Evolutionary conservation across 2,797 vertebrate species (phyloP).

Genomic region (Cuniculus paca): DNA sequence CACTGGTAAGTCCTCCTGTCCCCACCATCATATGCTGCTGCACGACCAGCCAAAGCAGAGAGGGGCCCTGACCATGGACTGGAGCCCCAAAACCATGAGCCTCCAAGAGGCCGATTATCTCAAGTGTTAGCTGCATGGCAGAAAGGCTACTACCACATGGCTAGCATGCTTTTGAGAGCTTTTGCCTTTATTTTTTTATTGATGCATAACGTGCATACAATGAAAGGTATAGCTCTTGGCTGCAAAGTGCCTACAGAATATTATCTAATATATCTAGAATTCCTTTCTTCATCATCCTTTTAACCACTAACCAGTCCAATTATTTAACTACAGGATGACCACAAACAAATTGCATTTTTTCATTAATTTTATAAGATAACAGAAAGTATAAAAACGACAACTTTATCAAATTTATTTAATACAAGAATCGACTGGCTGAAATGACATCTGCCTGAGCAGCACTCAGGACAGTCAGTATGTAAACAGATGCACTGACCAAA

Average conservation of each 20-base stretch:
- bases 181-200: neutral
- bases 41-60: neutral
- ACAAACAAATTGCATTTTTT: neutral
- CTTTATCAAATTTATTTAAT: neutral
- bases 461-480: neutral
- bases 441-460: neutral
- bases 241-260: neutral
- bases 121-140: neutral
- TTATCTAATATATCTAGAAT: neutral
- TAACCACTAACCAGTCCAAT: neutral
- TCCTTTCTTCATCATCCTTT: neutral
- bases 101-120: neutral
- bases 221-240: neutral
- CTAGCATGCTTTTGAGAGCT: neutral
- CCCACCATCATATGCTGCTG: neutral
- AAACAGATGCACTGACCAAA: neutral
- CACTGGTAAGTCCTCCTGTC: neutral
- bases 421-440: neutral
- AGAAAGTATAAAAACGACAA: neutral
- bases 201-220: neutral
- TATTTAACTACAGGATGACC: neutral
- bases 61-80: neutral
- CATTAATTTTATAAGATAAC: neutral
- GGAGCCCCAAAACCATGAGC: neutral
- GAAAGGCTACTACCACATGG: neutral